Evolutionary conservation across 2,113 vertebrate species (phyloP), one percentile per base, ranked within the genome.

Genomic region (Mastomys coucha): DNA sequence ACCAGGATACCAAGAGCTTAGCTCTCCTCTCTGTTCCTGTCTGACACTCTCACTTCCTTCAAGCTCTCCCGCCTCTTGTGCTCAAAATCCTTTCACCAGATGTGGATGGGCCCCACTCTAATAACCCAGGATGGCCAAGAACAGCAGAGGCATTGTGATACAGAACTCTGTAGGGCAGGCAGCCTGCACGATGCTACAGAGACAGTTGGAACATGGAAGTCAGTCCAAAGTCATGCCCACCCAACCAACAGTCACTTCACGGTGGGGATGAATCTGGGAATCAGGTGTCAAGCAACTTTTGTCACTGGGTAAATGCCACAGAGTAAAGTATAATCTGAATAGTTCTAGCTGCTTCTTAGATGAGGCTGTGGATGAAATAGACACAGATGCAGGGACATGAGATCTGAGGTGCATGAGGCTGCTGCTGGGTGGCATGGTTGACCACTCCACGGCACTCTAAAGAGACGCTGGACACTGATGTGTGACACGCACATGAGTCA

Each of bases 1-100:
- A n/a, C 2, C 9, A 1, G 5, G 45, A 49, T 3, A 16, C 85
- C 0, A 0, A 13, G 69, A 42, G 2, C 7, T 53, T 31, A 1
- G 16, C 9, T 22, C 22, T 7, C 39, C 1, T 1, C 28, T 22
- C 56, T 0, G 1, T 33, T 4, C 49, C 76, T 17, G 1, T 8
- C 36, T 36, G 51, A 45, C 26, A 11, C 24, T 11, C 19, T 12
- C 11, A 6, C 12, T 36, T 33, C 73, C 65, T 60, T 19, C 22
- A 39, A 6, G 8, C 31, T 14, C 7, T 17, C 36, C 13, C 7
- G 3, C 12, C 13, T 10, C 60, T 6, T 4, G 75, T 70, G 63
- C 51, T 63, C 70, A 7, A 63, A 19, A 31, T 31, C 5, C 16
- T 36, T 89, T 11, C 33, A 1, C 28, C 58, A 39, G 58, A 60